Percentiles rank a stretch among this genome's conserved stretches.
phyloP scores from a whole-genome alignment of 2,888 invertebrate genomes.

The Ophion costatus region DNA sequence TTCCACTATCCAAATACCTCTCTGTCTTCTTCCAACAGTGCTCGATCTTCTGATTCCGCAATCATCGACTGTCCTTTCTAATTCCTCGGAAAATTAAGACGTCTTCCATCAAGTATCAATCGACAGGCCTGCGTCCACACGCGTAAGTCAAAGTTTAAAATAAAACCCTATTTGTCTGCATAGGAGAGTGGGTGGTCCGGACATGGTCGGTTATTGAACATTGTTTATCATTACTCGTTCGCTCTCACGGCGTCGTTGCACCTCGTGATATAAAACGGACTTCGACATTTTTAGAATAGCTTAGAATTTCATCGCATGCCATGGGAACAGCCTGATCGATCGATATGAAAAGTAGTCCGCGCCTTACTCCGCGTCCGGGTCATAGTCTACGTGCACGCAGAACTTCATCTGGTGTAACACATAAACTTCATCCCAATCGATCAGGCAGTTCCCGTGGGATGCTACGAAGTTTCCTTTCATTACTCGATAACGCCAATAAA shows the following conservation, averaged over 20 bases:
- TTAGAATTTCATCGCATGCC: not conserved
- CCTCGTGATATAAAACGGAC: not conserved
- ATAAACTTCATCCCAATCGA: not conserved
- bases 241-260: not conserved
- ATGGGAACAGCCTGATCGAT: not conserved
- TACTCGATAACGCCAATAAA: not conserved
- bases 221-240: no score
- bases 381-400: not conserved
- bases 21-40: not conserved
- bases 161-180: no score
- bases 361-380: not conserved
- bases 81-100: conserved; percentile 27
- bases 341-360: not conserved
- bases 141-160: no score
- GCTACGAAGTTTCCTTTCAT: not conserved
- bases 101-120: not conserved
- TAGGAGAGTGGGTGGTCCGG: no score
- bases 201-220: no score
- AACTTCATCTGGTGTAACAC: not conserved
- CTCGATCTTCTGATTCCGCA: conserved; percentile 39
- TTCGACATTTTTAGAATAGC: not conserved
- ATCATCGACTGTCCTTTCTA: conserved; percentile 40
- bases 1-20: conserved; percentile 5
- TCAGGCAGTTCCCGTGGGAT: not conserved
- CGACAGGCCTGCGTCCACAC: not conserved